Evolutionary conservation across 2,113 vertebrate species (phyloP).

Genomic region (Hirundichthys speculiger): DNA sequence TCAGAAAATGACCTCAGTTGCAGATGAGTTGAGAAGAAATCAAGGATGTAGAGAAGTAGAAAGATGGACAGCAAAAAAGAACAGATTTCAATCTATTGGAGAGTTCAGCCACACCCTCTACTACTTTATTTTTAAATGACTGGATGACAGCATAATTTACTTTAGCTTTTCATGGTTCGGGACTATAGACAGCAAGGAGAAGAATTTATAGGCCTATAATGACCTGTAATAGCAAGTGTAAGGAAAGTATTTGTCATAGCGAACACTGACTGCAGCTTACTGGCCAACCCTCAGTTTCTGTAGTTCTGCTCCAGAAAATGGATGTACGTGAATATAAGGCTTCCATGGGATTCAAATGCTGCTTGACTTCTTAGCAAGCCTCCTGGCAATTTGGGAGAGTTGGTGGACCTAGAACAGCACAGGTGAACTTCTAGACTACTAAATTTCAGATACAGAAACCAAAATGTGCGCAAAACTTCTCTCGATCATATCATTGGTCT

Average conservation of each 20-base stretch:
- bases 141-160: too few relatives aligned
- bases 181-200: neutral
- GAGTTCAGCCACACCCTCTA: too few relatives aligned
- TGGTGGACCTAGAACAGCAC: neutral
- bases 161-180: constrained; percentile 1
- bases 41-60: too few relatives aligned
- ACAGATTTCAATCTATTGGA: too few relatives aligned
- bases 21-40: too few relatives aligned
- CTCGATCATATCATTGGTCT: too few relatives aligned
- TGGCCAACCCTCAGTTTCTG: neutral
- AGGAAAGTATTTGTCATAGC: neutral
- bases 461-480: too few relatives aligned
- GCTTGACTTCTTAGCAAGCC: neutral
- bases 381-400: neutral
- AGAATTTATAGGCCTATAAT: neutral
- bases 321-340: neutral
- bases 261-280: neutral
- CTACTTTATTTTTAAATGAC: too few relatives aligned
- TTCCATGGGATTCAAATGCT: neutral
- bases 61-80: too few relatives aligned
- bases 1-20: too few relatives aligned
- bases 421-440: neutral
- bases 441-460: neutral
- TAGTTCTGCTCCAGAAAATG: neutral
- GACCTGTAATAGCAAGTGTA: neutral